Percentiles rank a stretch among this genome's conserved stretches.
Conservation (phyloP, 2,797 vertebrate genomes). For the Pipistrellus kuhlii region DNA sequence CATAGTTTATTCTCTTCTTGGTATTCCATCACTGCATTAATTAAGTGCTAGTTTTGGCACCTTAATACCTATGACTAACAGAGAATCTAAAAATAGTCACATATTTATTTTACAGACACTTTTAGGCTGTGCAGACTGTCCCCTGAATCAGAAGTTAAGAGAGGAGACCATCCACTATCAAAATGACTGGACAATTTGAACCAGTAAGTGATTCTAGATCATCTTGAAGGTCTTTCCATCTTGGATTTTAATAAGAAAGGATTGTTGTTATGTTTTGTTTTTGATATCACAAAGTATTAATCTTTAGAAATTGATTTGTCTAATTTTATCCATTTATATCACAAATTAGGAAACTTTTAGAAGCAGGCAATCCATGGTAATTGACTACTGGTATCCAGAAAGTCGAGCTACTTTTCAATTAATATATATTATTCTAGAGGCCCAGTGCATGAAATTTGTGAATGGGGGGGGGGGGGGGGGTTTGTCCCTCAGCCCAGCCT, state of each 20-base stretch:
- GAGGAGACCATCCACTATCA: background rate
- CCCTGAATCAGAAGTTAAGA: background rate
- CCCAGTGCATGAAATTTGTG: too few species aligned
- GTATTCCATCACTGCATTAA: background rate
- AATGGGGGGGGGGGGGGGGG: too few species aligned
- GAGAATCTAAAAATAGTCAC: background rate
- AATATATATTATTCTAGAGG: background rate
- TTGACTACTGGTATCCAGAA: constrained; percentile 37
- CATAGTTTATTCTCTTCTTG: background rate
- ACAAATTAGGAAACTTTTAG: background rate
- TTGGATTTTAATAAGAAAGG: background rate
- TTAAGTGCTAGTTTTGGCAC: background rate
- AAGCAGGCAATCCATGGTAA: background rate
- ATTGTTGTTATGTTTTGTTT: background rate
- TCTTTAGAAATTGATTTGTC: constrained; percentile 18
- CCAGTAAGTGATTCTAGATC: background rate
- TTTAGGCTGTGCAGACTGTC: background rate
- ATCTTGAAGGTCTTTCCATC: background rate
- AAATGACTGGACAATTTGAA: background rate
- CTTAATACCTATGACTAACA: background rate
- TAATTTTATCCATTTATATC: constrained; percentile 14
- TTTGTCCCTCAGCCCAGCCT: too few species aligned
- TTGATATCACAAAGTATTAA: background rate
- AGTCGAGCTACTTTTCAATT: background rate
- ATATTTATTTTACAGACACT: background rate